These are phyloP conservation scores for Gavialis gangeticus DNA, from an alignment of 2,113 vertebrate species.

Conservation along the genomic window DNA sequence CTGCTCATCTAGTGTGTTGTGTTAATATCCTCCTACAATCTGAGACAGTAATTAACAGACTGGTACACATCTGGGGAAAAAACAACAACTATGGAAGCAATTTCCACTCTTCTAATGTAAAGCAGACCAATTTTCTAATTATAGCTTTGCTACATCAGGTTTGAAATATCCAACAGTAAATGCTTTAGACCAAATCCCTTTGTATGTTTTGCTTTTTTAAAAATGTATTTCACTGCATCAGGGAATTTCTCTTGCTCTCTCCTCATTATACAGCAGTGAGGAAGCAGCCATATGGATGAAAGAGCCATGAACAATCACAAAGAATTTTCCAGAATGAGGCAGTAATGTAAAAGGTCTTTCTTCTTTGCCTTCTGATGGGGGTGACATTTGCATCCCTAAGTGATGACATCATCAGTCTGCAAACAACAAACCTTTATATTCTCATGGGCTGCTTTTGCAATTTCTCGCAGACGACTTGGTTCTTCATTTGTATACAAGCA, in stretches of 20 bases:
- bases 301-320: slow-evolving; percentile 55
- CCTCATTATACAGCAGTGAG: not conserved
- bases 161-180: slow-evolving; percentile 1
- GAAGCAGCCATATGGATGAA: slow-evolving; percentile 29
- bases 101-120: not conserved
- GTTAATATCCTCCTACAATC: not conserved
- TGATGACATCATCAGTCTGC: slow-evolving; percentile 55
- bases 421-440: slow-evolving; percentile 70
- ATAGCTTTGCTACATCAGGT: not conserved
- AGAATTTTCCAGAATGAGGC: slow-evolving; percentile 60
- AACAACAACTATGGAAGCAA: fast-evolving
- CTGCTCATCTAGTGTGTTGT: too few species aligned
- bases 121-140: not conserved
- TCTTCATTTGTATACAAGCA: slow-evolving; percentile 27
- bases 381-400: slow-evolving; percentile 47
- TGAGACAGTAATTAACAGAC: not conserved
- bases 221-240: slow-evolving; percentile 6
- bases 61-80: fast-evolving
- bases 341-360: slow-evolving; percentile 63
- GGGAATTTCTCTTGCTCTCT: slow-evolving; percentile 38
- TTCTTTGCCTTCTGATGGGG: slow-evolving; percentile 37
- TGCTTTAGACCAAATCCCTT: slow-evolving; percentile 45
- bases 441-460: not conserved
- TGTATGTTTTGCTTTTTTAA: not conserved
- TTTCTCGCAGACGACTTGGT: not conserved